Evolutionary conservation across 2,888 invertebrate genomes (phyloP), one percentile per base, ranked within the genome.

Genomic region (Dryadula phaetusa): DNA sequence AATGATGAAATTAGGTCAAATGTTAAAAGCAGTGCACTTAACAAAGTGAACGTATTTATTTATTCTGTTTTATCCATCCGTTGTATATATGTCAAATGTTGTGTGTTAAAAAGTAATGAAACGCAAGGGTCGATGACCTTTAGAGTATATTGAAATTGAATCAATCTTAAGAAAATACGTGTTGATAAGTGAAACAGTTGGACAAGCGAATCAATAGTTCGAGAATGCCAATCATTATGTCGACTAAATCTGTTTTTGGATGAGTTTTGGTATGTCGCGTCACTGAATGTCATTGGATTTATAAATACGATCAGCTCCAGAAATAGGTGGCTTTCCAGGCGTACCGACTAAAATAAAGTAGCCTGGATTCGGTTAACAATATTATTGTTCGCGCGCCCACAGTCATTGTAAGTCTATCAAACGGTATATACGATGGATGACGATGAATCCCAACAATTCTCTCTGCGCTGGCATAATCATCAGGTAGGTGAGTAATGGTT

Each of bases 401-500:
- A 83, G 79, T 83, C 78, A 73, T 74, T 82, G 87, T 87, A 87
- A 84, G 86, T 86, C 75, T 64, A 52, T 64, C 60, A 65, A 53
- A 66, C 67, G 67, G 47, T 66, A 46, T 67, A 68, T 72, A 82
- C 77, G 79, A 93, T 93, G 92, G 93, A 91, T 84, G 94, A 94
- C 83, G 95, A 94, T 82, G 93, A 94, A 75, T 88, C 94, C 78
- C 96, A 96, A 88, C 96, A 97, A 87, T 97, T 97, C 90, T 97
- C 96, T 86, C 94, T 97, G 81, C 94, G 96, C 86, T 97, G 97
- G 97, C 97, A 97, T 90, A 97, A 96, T 88, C 96, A 95, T 87
- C 95, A 95, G 94, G 95, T 95, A 93, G 94, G 93, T 89, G 83
- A 91, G 92, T 92, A 90, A 78, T 84, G 81, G 81, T 81, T 84